Evolutionary conservation across 1,140 invertebrate genomes (phyloP).

Genomic region (Choristoneura fumiferana): DNA sequence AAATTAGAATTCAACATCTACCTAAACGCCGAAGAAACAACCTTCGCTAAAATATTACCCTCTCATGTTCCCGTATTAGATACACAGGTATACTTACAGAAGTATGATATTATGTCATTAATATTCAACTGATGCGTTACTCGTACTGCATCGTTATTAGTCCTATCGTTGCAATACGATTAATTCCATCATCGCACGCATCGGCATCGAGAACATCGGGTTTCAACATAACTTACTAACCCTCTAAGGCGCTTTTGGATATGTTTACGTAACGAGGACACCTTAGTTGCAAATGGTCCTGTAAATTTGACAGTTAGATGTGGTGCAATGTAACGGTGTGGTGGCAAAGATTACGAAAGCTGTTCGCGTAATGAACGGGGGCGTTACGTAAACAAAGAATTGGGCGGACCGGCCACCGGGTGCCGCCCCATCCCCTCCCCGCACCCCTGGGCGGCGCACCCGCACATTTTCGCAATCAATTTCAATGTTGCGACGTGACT

Average conservation of each 20-base stretch:
- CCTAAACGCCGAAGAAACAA: no score
- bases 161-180: conserved; percentile 7
- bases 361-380: conserved; percentile 59
- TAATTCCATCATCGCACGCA: conserved; percentile 7
- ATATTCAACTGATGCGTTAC: conserved; percentile 24
- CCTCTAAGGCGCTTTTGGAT: no score
- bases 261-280: no score
- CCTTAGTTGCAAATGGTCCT: not conserved
- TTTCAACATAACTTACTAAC: conserved; percentile 5
- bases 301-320: not conserved
- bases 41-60: no score
- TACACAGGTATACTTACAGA: conserved; percentile 1
- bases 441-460: conserved; percentile 46
- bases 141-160: conserved; percentile 32
- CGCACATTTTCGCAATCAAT: conserved; percentile 53
- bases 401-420: conserved; percentile 66
- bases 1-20: no score
- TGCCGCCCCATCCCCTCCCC: conserved; percentile 46
- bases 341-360: conserved; percentile 10
- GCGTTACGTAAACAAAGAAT: conserved; percentile 73
- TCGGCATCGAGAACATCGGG: conserved; percentile 9
- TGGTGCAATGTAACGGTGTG: not conserved
- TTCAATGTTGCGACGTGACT: conserved; percentile 26
- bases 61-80: not conserved
- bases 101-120: conserved; percentile 1